Conservation (phyloP, 2,888 invertebrate genomes). For the Pollenia griseotomentosa region DNA sequence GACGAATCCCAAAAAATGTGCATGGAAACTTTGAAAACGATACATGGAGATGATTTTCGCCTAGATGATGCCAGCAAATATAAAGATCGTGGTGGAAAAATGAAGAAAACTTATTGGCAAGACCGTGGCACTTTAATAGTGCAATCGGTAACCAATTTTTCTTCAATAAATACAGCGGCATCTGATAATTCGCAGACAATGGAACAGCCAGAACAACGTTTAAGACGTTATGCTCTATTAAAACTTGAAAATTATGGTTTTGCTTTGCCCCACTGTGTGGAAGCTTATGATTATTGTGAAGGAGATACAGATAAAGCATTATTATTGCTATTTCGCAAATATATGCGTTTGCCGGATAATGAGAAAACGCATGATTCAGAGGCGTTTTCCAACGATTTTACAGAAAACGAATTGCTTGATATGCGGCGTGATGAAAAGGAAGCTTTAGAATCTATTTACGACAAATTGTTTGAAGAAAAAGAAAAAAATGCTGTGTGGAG, state of each 20-base stretch:
- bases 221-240: conserved; percentile 89
- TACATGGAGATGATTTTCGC: conserved; percentile 90
- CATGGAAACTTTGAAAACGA: conserved; percentile 89
- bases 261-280: conserved; percentile 89
- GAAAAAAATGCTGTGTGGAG: conserved; percentile 89
- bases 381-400: conserved; percentile 66
- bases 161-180: conserved; percentile 84
- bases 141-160: conserved; percentile 87
- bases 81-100: conserved; percentile 88
- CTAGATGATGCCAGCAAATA: conserved; percentile 86
- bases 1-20: conserved; percentile 90
- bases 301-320: conserved; percentile 90
- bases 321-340: conserved; percentile 89
- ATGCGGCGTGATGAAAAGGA: conserved; percentile 90
- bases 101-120: conserved; percentile 90
- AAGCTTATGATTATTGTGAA: conserved; percentile 88
- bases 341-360: conserved; percentile 84
- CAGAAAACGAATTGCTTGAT: conserved; percentile 86
- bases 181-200: conserved; percentile 29
- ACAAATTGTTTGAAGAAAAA: conserved; percentile 88
- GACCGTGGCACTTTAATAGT: conserved; percentile 91
- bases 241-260: conserved; percentile 92
- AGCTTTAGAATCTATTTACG: conserved; percentile 91
- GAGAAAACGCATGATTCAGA: conserved; percentile 36
- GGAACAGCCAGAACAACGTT: conserved; percentile 86